Evolutionary conservation across 2,113 vertebrate genomes (phyloP).

Genomic region (Isurus oxyrinchus): DNA sequence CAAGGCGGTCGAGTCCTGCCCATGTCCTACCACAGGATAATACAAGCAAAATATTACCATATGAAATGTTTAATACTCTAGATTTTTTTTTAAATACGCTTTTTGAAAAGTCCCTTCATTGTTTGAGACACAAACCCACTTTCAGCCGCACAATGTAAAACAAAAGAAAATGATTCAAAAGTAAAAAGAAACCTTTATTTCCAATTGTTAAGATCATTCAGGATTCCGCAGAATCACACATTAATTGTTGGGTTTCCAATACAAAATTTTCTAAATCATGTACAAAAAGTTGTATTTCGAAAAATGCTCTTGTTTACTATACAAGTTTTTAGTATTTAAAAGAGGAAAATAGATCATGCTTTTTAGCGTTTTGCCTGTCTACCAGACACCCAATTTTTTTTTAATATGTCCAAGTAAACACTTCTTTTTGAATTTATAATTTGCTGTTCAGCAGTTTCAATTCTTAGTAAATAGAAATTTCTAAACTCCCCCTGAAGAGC

Average conservation of each 20-base stretch:
- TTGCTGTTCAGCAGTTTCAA: constrained; percentile 33
- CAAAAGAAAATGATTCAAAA: constrained; percentile 67
- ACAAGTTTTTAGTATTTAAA: constrained; percentile 74
- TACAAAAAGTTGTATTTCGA: constrained; percentile 78
- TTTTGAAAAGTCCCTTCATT: constrained; percentile 65
- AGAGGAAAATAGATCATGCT: constrained; percentile 73
- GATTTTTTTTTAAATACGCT: constrained; percentile 67
- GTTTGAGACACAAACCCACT: constrained; percentile 64
- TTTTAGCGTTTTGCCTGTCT: constrained; percentile 70
- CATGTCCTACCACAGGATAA: constrained; percentile 71
- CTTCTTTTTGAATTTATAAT: constrained; percentile 33
- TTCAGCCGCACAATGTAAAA: constrained; percentile 71
- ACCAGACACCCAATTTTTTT: constrained; percentile 59
- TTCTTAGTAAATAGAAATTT: constrained; percentile 26
- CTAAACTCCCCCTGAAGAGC: constrained; percentile 14
- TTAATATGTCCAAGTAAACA: constrained; percentile 41
- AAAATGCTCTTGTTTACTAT: constrained; percentile 77
- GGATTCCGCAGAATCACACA: constrained; percentile 68
- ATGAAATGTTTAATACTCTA: constrained; percentile 69
- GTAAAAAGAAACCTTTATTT: constrained; percentile 58
- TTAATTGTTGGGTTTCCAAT: constrained; percentile 62
- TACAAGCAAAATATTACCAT: constrained; percentile 66
- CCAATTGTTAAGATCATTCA: constrained; percentile 63
- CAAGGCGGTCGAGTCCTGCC: constrained; percentile 58
- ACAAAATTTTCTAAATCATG: constrained; percentile 80